Evolutionary conservation across 2,797 vertebrate genomes (phyloP).

Genomic region (Eidolon dupreanum): DNA sequence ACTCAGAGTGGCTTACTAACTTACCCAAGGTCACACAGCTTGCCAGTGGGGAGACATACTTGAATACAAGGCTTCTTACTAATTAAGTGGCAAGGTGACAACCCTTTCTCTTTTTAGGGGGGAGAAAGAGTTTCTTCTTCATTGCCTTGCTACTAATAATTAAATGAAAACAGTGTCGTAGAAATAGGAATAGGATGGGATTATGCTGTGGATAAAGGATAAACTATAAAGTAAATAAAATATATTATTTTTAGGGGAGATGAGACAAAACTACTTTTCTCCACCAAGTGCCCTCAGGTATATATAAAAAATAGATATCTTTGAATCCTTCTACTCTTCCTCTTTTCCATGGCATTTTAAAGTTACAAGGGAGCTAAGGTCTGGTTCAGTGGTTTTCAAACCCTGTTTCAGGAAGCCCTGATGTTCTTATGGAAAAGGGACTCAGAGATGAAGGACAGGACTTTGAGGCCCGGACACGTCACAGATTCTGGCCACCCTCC

Average conservation of each 20-base stretch:
- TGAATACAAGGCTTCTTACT: not conserved
- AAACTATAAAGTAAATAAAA: slow-evolving; percentile 7
- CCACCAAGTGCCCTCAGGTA: not conserved
- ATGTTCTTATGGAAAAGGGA: not conserved
- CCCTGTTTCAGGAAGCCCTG: not conserved
- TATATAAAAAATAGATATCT: not conserved
- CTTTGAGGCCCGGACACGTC: accelerated
- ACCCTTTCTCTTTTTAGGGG: not conserved
- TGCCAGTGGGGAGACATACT: not conserved
- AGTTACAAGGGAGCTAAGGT: not conserved
- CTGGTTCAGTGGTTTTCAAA: not conserved
- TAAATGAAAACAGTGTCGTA: slow-evolving; percentile 26
- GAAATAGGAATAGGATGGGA: not conserved
- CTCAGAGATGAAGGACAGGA: not conserved
- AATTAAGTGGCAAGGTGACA: not conserved
- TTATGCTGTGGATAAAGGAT: slow-evolving; percentile 26
- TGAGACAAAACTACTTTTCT: not conserved
- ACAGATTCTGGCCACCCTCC: not conserved
- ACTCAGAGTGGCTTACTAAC: not conserved
- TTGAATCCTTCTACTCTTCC: not conserved
- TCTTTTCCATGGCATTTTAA: not conserved
- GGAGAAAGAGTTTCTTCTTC: not conserved
- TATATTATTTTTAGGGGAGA: not conserved
- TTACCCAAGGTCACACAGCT: not conserved
- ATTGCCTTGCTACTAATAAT: not conserved